phyloP scores from a whole-genome alignment of 2,888 invertebrate species.

The Hydroisotoma schaefferi region DNA sequence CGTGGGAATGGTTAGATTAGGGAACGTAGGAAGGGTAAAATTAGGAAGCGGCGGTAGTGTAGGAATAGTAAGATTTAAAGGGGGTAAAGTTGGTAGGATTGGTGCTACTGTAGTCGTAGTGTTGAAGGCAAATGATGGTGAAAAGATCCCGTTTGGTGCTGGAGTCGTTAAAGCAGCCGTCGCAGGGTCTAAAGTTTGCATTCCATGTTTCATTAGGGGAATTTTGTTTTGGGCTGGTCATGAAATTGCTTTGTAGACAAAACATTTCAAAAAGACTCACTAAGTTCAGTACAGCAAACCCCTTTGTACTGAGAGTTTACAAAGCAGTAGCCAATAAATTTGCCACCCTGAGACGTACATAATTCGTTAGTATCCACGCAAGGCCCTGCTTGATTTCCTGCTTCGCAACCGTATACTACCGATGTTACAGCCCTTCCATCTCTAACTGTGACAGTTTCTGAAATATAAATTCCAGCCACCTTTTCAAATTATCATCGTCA shows the following conservation, averaged over 20 bases:
- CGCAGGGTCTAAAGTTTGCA: conserved; percentile 27
- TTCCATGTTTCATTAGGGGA: no score
- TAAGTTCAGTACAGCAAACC: conserved; percentile 37
- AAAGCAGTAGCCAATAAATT: conserved; percentile 38
- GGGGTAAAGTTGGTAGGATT: neutral
- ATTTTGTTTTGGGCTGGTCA: no score
- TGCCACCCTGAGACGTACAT: conserved; percentile 35
- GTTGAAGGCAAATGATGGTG: neutral
- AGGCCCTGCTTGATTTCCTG: conserved; percentile 25
- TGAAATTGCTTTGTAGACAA: no score
- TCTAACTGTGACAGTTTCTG: neutral
- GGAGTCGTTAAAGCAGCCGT: conserved; percentile 20
- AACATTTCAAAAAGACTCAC: no score
- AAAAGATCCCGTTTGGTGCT: neutral
- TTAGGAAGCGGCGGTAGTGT: neutral
- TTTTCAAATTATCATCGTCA: no score
- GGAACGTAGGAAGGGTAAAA: conserved; percentile 6
- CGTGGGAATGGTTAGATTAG: neutral
- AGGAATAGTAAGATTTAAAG: neutral
- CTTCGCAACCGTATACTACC: conserved; percentile 22
- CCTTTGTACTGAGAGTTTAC: conserved; percentile 30
- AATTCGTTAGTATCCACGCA: conserved; percentile 30
- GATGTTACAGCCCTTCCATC: conserved; percentile 4
- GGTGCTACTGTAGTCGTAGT: neutral
- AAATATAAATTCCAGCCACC: no score